A percentile compares a stretch with the other conserved stretches of the same genome.
Conservation (phyloP, 2,888 invertebrate genomes). For the Anticlea derivata region DNA sequence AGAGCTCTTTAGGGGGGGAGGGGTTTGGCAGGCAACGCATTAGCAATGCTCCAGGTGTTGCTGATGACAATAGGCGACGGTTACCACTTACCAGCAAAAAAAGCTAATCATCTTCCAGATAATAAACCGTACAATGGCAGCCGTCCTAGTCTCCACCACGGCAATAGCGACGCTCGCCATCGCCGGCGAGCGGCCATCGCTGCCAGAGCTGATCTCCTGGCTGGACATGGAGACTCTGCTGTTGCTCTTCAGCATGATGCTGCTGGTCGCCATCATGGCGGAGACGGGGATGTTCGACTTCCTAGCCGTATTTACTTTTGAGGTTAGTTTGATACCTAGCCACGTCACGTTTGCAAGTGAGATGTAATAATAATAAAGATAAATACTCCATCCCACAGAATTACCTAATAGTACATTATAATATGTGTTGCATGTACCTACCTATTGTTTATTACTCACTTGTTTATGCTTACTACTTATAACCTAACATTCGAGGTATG, state of each 20-base stretch:
- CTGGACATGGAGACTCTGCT: constrained; percentile 92
- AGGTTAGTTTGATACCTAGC: constrained; percentile 82
- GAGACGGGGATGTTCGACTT: constrained; percentile 96
- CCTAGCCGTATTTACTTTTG: constrained; percentile 90
- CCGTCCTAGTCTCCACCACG: constrained; percentile 90
- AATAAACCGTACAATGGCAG: constrained; percentile 92
- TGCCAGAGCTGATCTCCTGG: constrained; percentile 91
- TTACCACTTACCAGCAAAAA: not conserved
- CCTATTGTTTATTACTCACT: too few relatives aligned
- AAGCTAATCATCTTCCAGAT: constrained; percentile 75
- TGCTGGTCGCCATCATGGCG: constrained; percentile 91
- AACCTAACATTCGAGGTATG: too few relatives aligned
- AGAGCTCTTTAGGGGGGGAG: too few relatives aligned
- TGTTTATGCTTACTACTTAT: too few relatives aligned
- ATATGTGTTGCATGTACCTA: too few relatives aligned
- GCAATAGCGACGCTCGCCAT: constrained; percentile 89
- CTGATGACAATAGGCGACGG: too few relatives aligned
- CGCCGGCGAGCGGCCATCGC: constrained; percentile 89
- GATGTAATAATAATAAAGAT: too few relatives aligned
- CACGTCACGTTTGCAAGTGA: too few relatives aligned
- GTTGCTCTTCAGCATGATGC: constrained; percentile 95
- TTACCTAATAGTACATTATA: too few relatives aligned
- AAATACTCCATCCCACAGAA: too few relatives aligned
- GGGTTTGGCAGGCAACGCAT: too few relatives aligned
- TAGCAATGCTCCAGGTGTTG: too few relatives aligned